Evolutionary conservation across 2,113 vertebrate genomes (phyloP).

Genomic region (Pterocles gutturalis): DNA sequence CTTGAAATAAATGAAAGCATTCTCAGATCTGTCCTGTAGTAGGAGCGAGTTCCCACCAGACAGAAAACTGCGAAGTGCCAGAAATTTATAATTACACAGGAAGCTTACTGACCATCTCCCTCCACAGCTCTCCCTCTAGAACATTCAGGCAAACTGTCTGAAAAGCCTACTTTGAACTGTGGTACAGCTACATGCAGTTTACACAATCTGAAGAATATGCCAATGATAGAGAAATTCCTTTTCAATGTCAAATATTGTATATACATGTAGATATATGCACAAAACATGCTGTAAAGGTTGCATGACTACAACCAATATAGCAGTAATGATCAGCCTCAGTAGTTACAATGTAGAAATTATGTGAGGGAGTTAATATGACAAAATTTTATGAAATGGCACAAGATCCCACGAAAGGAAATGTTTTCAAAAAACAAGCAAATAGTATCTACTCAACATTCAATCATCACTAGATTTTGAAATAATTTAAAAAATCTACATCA

Average conservation of each 20-base stretch:
- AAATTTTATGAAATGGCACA: background rate
- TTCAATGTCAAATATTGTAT: background rate
- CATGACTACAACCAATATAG: background rate
- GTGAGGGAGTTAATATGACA: background rate
- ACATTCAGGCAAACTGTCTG: background rate
- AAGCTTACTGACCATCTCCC: background rate
- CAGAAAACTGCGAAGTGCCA: background rate
- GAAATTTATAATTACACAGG: background rate
- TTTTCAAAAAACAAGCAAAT: background rate
- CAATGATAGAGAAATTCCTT: background rate
- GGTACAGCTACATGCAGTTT: background rate
- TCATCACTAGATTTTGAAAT: background rate
- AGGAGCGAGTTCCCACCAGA: background rate
- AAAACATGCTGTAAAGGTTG: background rate
- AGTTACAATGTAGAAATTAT: background rate
- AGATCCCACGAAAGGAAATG: background rate
- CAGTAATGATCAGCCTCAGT: no score
- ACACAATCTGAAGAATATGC: background rate
- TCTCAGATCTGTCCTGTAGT: background rate
- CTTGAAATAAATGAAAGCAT: background rate
- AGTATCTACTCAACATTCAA: background rate
- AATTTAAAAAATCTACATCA: background rate
- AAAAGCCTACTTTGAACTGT: background rate
- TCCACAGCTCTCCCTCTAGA: background rate
- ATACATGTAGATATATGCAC: background rate